These are phyloP conservation scores for Cebidichthys violaceus DNA, from an alignment of 2,113 vertebrate genomes.

Conservation along the genomic window DNA sequence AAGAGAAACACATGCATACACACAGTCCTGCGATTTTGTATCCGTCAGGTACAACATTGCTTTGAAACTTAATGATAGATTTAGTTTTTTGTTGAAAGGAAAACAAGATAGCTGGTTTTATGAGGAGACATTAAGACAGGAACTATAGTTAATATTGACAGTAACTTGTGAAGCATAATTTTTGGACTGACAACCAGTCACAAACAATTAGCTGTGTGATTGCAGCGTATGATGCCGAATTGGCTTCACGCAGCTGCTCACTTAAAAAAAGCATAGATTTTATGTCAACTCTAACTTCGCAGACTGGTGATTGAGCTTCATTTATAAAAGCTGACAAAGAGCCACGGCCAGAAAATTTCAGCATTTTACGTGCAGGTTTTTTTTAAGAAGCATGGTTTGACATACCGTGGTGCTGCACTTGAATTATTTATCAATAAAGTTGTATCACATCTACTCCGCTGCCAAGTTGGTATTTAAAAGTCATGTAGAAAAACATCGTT, in stretches of 20 bases:
- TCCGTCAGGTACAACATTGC: neutral
- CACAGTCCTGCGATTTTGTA: neutral
- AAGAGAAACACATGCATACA: neutral
- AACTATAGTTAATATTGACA: constrained; percentile 26
- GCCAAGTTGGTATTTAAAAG: constrained; percentile 63
- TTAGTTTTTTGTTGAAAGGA: neutral
- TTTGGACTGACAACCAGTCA: constrained; percentile 48
- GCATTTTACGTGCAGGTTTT: constrained; percentile 29
- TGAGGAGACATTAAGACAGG: constrained; percentile 11
- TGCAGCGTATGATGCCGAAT: constrained; percentile 15
- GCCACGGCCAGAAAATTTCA: constrained; percentile 7
- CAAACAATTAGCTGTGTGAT: constrained; percentile 40
- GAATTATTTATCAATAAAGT: constrained; percentile 58
- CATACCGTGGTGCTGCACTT: neutral
- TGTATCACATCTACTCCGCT: constrained; percentile 27
- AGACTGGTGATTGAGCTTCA: constrained; percentile 35
- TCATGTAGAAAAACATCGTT: constrained; percentile 48
- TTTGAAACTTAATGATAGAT: neutral
- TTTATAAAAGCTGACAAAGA: constrained; percentile 28
- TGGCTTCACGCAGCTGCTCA: constrained; percentile 55
- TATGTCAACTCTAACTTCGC: constrained; percentile 27
- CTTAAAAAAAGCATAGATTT: constrained; percentile 45
- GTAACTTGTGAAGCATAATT: constrained; percentile 15
- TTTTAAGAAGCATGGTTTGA: neutral
- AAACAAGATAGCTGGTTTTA: neutral